A percentile compares a stretch with the other conserved stretches of the same genome.
These are phyloP conservation scores for Onchidella celtica DNA, from an alignment of 2,888 invertebrate species.

Conservation along the genomic window DNA sequence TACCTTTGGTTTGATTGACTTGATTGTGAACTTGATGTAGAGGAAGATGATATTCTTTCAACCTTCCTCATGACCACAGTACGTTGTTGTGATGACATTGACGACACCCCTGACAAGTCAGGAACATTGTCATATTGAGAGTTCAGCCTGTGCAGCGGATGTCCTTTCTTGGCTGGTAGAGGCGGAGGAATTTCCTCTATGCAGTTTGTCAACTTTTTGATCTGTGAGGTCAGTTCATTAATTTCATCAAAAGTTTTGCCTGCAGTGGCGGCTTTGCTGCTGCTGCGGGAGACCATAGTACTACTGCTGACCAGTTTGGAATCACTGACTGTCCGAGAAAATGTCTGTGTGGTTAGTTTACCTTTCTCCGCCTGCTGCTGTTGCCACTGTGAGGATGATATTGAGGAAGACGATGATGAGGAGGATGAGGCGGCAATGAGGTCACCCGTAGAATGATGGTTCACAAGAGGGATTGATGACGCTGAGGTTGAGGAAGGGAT, in stretches of 20 bases:
- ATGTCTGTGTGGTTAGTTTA: constrained; percentile 56
- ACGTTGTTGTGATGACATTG: constrained; percentile 56
- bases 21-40: constrained; percentile 56
- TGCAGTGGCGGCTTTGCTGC: no score
- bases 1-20: constrained; percentile 43
- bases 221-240: constrained; percentile 70
- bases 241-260: constrained; percentile 68
- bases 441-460: constrained; percentile 51
- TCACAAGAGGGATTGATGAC: constrained; percentile 27
- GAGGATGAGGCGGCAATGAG: constrained; percentile 24
- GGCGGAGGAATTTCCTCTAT: constrained; percentile 81
- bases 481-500: constrained; percentile 22
- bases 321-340: constrained; percentile 89
- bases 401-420: constrained; percentile 29
- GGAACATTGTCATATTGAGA: constrained; percentile 88
- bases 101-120: constrained; percentile 51
- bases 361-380: constrained; percentile 36
- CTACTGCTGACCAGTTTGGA: constrained; percentile 84
- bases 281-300: constrained; percentile 30
- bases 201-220: constrained; percentile 69
- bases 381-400: constrained; percentile 40
- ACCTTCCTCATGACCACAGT: constrained; percentile 58
- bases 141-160: constrained; percentile 82
- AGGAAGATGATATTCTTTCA: constrained; percentile 65
- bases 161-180: constrained; percentile 84